Evolutionary conservation across 2,888 invertebrate species (phyloP).

Genomic region (Spisula solida): DNA sequence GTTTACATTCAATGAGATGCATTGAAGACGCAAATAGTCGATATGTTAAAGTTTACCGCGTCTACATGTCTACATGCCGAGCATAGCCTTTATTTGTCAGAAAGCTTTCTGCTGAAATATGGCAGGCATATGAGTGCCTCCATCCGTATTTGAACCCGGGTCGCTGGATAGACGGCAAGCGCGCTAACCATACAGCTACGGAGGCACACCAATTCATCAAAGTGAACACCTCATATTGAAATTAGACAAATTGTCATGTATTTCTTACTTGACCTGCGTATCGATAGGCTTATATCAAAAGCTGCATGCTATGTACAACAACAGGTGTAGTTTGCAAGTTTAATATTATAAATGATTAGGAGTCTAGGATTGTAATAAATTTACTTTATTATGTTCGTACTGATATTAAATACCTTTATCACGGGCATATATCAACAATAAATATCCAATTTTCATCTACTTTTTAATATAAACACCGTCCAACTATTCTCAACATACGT

Average conservation of each 20-base stretch:
- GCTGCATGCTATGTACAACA: neutral
- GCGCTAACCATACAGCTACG: too few relatives aligned
- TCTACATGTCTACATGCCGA: too few relatives aligned
- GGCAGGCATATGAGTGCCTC: too few relatives aligned
- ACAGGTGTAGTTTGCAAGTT: neutral
- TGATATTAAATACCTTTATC: neutral
- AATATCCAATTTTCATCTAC: slow-evolving; percentile 18
- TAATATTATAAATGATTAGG: neutral
- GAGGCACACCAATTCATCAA: slow-evolving; percentile 12
- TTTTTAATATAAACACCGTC: slow-evolving; percentile 29
- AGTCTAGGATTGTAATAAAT: neutral
- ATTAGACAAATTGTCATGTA: neutral
- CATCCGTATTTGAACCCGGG: too few relatives aligned
- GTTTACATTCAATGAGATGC: too few relatives aligned
- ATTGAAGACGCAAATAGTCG: neutral
- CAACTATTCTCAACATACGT: neutral
- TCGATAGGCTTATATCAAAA: neutral
- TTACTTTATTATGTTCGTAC: slow-evolving; percentile 3
- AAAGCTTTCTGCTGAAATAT: too few relatives aligned
- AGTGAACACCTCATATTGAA: neutral
- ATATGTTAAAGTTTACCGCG: too few relatives aligned
- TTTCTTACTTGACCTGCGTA: neutral
- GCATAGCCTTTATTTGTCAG: too few relatives aligned
- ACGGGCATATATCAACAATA: neutral
- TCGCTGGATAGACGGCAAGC: too few relatives aligned